Evolutionary conservation across 2,888 invertebrate genomes (phyloP), one percentile per base, ranked within the genome.

Genomic region (Drosophila cognata): DNA sequence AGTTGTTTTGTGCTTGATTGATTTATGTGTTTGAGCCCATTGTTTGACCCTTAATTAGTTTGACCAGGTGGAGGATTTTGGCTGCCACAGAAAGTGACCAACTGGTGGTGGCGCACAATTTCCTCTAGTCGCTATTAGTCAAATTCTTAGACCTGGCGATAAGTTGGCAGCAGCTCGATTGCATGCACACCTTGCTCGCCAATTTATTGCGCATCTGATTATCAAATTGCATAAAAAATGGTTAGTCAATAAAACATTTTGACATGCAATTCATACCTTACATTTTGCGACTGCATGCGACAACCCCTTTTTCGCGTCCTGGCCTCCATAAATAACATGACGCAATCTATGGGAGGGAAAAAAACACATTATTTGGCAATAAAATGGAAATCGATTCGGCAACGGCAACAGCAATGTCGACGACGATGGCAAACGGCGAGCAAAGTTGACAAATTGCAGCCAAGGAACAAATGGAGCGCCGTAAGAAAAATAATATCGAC

Each of bases 321-420:
- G 58, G 59, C 70, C 72, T 68, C 82, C 75, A 91, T 91, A 91
- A 91, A 91, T 91, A 91, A 91, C 88, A 84, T 87, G 91, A 88
- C 91, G 90, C 91, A 91, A 91, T 91, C 91, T 89, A 79, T 65
- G 85, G 83, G 62, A 43, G n/a, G 35, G 41, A 28, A 16, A 38
- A 85, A 77, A 88, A 91, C 79, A 86, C 87, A 91, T 91, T 91
- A 91, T 91, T 91, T 91, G 91, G 91, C 90, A 91, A 91, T 89
- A 88, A 90, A 88, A 89, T 86, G 78, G 86, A 81, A 85, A 90
- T 90, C 90, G 82, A 89, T 87, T 87, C 77, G 73, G 64, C 78
- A 74, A 65, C 36, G 66, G 53, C 58, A 65, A 67, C 25, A 21
- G 41, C 35, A 35, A 58, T 13, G 51, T 63, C 63, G 41, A 43